phyloP scores from a whole-genome alignment of 1,140 invertebrate genomes.

The Hypothenemus hampei region DNA sequence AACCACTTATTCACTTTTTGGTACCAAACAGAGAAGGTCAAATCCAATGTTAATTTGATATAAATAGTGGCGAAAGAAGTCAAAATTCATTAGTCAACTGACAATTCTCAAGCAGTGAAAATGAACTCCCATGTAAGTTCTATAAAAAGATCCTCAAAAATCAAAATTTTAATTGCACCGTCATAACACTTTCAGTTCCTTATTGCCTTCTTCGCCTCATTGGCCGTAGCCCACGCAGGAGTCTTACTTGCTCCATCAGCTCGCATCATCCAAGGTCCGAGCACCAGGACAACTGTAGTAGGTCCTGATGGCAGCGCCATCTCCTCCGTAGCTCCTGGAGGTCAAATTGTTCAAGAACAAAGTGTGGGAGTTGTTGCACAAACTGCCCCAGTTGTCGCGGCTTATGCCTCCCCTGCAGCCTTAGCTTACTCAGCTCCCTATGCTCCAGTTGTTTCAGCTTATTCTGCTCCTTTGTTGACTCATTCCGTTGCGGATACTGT shows the following conservation, averaged over 20 bases:
- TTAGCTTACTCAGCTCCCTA: neutral
- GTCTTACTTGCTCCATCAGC: constrained; percentile 26
- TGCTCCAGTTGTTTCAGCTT: constrained; percentile 15
- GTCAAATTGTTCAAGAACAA: constrained; percentile 31
- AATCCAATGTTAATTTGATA: no score
- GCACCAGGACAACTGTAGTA: constrained; percentile 30
- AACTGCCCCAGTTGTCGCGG: constrained; percentile 22
- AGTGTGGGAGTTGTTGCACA: constrained; percentile 22
- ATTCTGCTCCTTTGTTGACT: constrained; percentile 23
- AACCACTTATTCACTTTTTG: no score
- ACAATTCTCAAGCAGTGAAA: no score
- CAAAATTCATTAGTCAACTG: no score
- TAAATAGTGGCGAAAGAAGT: no score
- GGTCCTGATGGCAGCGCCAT: constrained; percentile 36
- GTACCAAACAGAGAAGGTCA: no score
- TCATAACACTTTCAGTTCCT: no score
- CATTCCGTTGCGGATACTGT: constrained; percentile 6
- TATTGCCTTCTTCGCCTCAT: constrained; percentile 8
- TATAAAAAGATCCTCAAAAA: no score
- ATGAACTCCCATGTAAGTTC: no score
- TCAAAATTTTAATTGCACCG: no score
- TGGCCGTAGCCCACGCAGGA: constrained; percentile 26
- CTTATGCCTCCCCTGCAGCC: neutral
- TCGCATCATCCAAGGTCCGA: constrained; percentile 34
- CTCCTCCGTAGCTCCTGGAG: constrained; percentile 30